Conservation (phyloP, 2,888 invertebrate genomes). For the Troilus luridus region DNA sequence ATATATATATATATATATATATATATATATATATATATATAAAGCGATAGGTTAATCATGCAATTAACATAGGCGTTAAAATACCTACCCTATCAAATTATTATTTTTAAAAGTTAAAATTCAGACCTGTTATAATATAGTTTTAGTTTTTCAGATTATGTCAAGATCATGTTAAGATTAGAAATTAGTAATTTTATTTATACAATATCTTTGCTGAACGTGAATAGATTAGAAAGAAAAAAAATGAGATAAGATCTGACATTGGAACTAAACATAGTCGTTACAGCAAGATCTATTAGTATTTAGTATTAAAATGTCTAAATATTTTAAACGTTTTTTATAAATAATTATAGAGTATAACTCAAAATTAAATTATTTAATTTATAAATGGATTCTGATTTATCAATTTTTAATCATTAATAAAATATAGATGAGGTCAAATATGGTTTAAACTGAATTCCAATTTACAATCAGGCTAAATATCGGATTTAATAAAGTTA, state of each 20-base stretch:
- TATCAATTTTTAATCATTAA: neutral
- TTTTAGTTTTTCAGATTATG: neutral
- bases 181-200: neutral
- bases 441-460: neutral
- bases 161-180: neutral
- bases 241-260: neutral
- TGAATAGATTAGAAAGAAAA: conserved; percentile 17
- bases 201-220: neutral
- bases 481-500: neutral
- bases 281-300: neutral
- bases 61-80: neutral
- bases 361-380: neutral
- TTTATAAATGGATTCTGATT: neutral
- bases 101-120: neutral
- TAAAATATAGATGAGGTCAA: neutral
- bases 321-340: neutral
- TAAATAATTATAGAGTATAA: neutral
- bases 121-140: neutral
- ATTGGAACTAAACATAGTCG: neutral
- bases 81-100: neutral
- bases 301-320: neutral
- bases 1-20: neutral
- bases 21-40: neutral
- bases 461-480: neutral
- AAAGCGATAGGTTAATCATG: neutral